Percentiles rank a stretch among this genome's conserved stretches.
phyloP scores from a whole-genome alignment of 2,113 vertebrate species.

The Calypte anna region DNA sequence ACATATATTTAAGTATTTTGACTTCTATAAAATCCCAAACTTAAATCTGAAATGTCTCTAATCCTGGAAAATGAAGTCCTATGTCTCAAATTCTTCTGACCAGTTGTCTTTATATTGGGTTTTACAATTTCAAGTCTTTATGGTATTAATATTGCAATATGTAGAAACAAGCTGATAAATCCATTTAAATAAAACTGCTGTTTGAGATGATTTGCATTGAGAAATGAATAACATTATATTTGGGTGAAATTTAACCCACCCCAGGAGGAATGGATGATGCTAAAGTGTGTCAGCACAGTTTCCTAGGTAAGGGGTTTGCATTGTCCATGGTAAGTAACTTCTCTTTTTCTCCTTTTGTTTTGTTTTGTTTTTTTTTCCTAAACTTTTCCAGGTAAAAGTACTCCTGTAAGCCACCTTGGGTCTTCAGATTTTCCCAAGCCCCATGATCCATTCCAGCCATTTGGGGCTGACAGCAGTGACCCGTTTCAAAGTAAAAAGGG shows the following conservation, averaged over 20 bases:
- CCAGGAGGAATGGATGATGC: background rate
- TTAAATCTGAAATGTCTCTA: background rate
- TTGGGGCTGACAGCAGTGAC: slow-evolving; percentile 85
- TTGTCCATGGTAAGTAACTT: slow-evolving; percentile 75
- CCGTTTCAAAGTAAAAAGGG: slow-evolving; percentile 94
- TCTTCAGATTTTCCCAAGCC: slow-evolving; percentile 85
- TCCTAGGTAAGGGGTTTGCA: slow-evolving; percentile 28
- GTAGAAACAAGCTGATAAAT: background rate
- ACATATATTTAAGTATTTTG: background rate
- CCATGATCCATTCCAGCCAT: slow-evolving; percentile 94
- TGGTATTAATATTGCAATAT: background rate
- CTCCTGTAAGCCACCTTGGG: slow-evolving; percentile 88
- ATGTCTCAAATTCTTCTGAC: background rate
- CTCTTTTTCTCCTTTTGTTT: slow-evolving; percentile 52
- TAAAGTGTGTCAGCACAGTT: background rate
- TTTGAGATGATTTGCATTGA: background rate
- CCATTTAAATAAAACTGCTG: background rate
- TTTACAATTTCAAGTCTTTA: background rate
- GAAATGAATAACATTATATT: background rate
- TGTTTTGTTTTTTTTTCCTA: slow-evolving; percentile 42
- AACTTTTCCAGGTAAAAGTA: slow-evolving; percentile 90
- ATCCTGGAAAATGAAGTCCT: background rate
- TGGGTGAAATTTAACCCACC: background rate
- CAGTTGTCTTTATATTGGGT: background rate
- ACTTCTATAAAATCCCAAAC: background rate